phyloP scores from a whole-genome alignment of 92 coral and sea anemone species.

The Phenganax stokvisi region DNA sequence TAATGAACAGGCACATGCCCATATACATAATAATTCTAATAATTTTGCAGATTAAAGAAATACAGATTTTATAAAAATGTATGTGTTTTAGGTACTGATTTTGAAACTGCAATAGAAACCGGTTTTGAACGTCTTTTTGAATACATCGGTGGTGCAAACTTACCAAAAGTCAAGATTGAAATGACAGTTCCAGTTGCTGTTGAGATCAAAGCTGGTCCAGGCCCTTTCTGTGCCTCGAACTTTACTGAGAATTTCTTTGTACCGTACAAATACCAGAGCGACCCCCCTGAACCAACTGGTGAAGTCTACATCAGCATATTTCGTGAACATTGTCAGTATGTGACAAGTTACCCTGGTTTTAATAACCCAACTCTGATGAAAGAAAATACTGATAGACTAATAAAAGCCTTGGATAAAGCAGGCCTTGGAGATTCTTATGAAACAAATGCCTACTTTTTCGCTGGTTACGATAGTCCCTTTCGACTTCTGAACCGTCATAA shows the following conservation, averaged over 20 bases:
- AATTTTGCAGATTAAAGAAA: no score
- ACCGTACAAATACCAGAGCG: conserved; percentile 56
- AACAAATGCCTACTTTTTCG: conserved; percentile 54
- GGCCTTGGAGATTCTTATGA: conserved; percentile 57
- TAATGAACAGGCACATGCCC: no score
- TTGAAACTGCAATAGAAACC: conserved; percentile 51
- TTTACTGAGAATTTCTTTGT: conserved; percentile 73
- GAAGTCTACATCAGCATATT: conserved; percentile 50
- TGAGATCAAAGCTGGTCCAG: conserved; percentile 56
- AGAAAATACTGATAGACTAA: conserved; percentile 46
- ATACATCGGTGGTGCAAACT: conserved; percentile 63
- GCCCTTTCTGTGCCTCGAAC: conserved; percentile 69
- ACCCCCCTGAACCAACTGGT: conserved; percentile 58
- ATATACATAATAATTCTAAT: no score
- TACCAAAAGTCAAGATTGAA: conserved; percentile 45
- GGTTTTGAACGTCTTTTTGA: conserved; percentile 66
- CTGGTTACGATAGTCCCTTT: conserved; percentile 75
- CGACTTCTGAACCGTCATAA: conserved; percentile 55
- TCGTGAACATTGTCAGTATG: conserved; percentile 57
- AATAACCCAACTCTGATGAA: conserved; percentile 41
- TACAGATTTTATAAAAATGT: no score
- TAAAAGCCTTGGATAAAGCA: conserved; percentile 58
- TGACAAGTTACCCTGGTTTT: conserved; percentile 52
- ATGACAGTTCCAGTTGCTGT: conserved; percentile 80
- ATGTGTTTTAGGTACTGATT: conserved; percentile 47